Percentiles rank a stretch among this genome's conserved stretches.
These are phyloP conservation scores for Siniperca knerii DNA, from an alignment of 2,113 vertebrate genomes.

Conservation along the genomic window DNA sequence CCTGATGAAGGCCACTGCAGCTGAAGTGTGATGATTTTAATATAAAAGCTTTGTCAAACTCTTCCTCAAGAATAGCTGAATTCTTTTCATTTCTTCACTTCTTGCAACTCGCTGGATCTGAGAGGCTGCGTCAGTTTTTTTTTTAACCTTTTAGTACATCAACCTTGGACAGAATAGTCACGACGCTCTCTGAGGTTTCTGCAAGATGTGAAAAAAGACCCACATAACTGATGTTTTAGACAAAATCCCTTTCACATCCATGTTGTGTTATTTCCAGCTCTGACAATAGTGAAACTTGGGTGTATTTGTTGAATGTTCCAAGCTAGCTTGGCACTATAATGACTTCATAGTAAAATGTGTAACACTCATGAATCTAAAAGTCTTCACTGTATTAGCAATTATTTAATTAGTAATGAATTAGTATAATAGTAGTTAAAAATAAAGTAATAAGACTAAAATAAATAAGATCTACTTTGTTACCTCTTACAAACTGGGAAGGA, in stretches of 20 bases:
- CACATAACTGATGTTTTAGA: not conserved
- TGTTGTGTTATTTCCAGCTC: constrained; percentile 19
- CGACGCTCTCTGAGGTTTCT: not conserved
- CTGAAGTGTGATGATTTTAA: constrained; percentile 43
- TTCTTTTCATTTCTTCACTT: constrained; percentile 39
- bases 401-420: no score
- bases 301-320: not conserved
- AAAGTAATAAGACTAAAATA: no score
- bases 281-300: not conserved
- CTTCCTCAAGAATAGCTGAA: constrained; percentile 26
- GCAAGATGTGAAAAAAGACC: constrained; percentile 5
- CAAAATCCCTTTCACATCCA: not conserved
- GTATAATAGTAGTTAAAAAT: no score
- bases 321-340: not conserved
- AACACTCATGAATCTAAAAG: not conserved
- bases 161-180: constrained; percentile 48
- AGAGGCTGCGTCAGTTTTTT: not conserved
- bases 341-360: not conserved
- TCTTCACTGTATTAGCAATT: not conserved
- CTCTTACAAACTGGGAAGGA: no score
- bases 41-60: constrained; percentile 53
- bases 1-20: constrained; percentile 49
- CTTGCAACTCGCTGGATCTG: not conserved
- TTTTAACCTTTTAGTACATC: constrained; percentile 16
- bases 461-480: no score